Evolutionary conservation across 2,888 invertebrate genomes (phyloP).

Genomic region (Matsumyia berberina): DNA sequence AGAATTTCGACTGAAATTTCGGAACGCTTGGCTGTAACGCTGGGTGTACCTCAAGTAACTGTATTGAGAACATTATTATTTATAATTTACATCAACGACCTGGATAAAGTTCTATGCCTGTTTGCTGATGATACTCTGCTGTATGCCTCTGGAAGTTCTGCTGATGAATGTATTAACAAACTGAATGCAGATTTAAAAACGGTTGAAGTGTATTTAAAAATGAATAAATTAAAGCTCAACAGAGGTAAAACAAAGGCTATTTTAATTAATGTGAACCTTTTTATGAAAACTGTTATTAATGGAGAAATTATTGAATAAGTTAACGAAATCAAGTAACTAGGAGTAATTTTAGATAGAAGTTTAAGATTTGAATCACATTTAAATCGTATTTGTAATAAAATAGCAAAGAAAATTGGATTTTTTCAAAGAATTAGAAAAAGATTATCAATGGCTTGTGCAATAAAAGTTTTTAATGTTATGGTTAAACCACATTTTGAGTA

Average conservation of each 20-base stretch:
- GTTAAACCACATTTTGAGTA: conserved; percentile 58
- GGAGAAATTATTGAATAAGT: conserved; percentile 13
- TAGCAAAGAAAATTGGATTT: conserved; percentile 38
- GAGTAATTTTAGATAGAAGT: conserved; percentile 1
- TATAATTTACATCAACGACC: conserved; percentile 41
- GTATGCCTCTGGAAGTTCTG: background rate
- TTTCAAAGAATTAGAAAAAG: conserved; percentile 24
- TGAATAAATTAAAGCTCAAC: conserved; percentile 30
- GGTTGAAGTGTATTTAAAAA: conserved; percentile 13
- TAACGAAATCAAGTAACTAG: conserved; percentile 30
- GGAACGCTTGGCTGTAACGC: background rate
- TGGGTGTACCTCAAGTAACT: conserved; percentile 55
- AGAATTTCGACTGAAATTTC: background rate
- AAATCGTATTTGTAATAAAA: conserved; percentile 6
- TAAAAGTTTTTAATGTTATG: background rate
- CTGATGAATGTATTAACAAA: conserved; percentile 13
- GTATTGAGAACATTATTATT: conserved; percentile 30
- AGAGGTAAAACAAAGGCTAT: conserved; percentile 18
- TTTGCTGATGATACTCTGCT: conserved; percentile 9
- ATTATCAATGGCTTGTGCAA: conserved; percentile 3
- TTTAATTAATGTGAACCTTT: background rate
- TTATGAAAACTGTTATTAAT: background rate
- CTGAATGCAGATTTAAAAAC: conserved; percentile 9
- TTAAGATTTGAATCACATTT: background rate
- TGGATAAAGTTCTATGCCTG: background rate